phyloP scores from a whole-genome alignment of 1,140 invertebrate species.

The Chelonus insularis region DNA sequence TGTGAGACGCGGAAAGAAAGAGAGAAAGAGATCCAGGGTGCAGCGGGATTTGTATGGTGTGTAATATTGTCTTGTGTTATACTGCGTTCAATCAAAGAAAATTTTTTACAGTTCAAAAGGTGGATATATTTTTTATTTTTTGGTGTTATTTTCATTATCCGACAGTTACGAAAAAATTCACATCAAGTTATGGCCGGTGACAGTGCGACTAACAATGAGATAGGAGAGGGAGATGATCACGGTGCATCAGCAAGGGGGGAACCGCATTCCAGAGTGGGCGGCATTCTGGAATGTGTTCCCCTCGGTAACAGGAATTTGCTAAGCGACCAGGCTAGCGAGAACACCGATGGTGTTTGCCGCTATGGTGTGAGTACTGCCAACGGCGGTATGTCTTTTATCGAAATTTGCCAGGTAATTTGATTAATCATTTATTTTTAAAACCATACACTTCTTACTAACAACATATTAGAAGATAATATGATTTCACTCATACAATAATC shows the following conservation, averaged over 20 bases:
- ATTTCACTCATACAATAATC: no score
- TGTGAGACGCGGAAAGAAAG: background rate
- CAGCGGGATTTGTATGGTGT: background rate
- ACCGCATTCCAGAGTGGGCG: conserved; percentile 59
- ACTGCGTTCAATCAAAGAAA: background rate
- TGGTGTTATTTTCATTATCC: background rate
- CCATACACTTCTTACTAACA: no score
- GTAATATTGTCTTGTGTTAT: background rate
- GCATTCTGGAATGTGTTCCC: conserved; percentile 57
- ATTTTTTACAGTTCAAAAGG: background rate
- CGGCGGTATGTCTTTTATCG: conserved; percentile 55
- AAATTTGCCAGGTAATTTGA: conserved; percentile 51
- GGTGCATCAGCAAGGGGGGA: conserved; percentile 45
- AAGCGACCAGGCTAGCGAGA: conserved; percentile 34
- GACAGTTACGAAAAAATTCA: background rate
- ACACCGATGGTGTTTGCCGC: conserved; percentile 50
- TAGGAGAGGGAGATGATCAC: conserved; percentile 37
- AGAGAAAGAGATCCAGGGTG: background rate
- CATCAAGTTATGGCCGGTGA: conserved; percentile 45
- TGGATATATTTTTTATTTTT: background rate
- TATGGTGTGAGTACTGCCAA: conserved; percentile 50
- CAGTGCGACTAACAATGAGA: conserved; percentile 48
- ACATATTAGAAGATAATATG: no score
- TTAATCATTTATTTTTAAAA: conserved; percentile 11
- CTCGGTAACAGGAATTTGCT: conserved; percentile 48